Base-by-base conservation (phyloP, 1,140 invertebrate species). In the Solen grandis region DNA sequence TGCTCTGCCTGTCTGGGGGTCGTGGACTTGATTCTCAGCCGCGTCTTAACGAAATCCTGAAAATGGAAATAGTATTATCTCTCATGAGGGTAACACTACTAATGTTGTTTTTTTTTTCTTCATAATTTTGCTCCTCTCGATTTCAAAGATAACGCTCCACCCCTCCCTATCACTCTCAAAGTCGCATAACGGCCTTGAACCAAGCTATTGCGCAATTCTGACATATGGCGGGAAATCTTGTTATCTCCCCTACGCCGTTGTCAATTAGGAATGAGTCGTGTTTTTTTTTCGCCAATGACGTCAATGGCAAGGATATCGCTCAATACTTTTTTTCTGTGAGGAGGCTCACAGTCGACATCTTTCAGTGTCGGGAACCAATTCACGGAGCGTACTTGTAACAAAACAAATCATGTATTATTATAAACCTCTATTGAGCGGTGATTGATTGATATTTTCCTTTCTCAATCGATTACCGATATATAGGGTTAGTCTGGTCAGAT, bases 141-240 rank as follows among this genome's bases (percentile, higher is more conserved):
- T n/a, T n/a, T n/a, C n/a, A n/a, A n/a, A n/a, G n/a, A n/a, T n/a
- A n/a, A n/a, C n/a, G n/a, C n/a, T n/a, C n/a, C n/a, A n/a, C n/a
- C n/a, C n/a, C n/a, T n/a, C n/a, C n/a, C n/a, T n/a, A n/a, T n/a
- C n/a, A n/a, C n/a, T n/a, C n/a, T n/a, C n/a, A n/a, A n/a, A n/a
- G n/a, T n/a, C n/a, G n/a, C n/a, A n/a, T n/a, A n/a, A n/a, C n/a
- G n/a, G n/a, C n/a, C n/a, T n/a, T n/a, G n/a, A n/a, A n/a, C n/a
- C n/a, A n/a, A n/a, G n/a, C n/a, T n/a, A n/a, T n/a, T n/a, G n/a
- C n/a, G n/a, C n/a, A n/a, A n/a, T n/a, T 59, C 16, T 76, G 74
- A 76, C 74, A 76, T 65, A 52, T 76, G 74, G 74, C 74, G 74
- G 74, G 74, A 76, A 76, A 76, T 46, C 5, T n/a, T 29, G 35